Base-by-base conservation (phyloP, 2,797 vertebrate species). In the Tadarida brasiliensis region DNA sequence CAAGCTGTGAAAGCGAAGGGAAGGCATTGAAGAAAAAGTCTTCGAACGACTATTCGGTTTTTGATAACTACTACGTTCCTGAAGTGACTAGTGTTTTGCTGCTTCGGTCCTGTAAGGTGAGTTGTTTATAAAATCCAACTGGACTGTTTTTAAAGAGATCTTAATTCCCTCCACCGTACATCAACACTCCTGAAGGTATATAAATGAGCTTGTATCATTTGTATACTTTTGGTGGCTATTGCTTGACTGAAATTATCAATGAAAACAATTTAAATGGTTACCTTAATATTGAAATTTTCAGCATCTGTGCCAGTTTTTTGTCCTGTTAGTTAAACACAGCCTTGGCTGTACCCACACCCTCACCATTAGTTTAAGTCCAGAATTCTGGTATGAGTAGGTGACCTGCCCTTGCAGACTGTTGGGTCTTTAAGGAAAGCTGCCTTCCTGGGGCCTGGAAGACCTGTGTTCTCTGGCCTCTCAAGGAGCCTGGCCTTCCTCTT, bases 51-150 rank as follows among this genome's bases (percentile, higher is more conserved):
- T 99, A 99, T 83, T 98, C 98, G 9, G 93, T 98, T 93, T 99
- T 99, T 94, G 97, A 98, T 0, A 97, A 97, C 39, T 99, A 98
- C 92, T 99, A 98, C 76, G 98, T 98, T 11, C 99, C 99, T 4
- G 98, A 98, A 12, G 98, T 99, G 97, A 98, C 98, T 84, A 98
- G 99, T 87, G 82, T 96, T 20, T 96, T 99, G 91, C 98, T 99
- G 39, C 98, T 99, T 63, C 97, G 98, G 76, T 99, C 99, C 33
- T 99, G 98, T 96, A 99, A 97, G 95, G 97, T 97, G 67, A 83
- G 97, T 30, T 51, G n/a, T 35, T 68, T 20, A 1, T 17, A 35
- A 87, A 74, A 67, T 33, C 15, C n/a, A 19, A 22, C 19, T 20
- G 59, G 65, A 67, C 4, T 19, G 2, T 91, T 57, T 59, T 24